Evolutionary conservation across 2,113 vertebrate genomes (phyloP), one percentile per base, ranked within the genome.

Genomic region (Hippocampus abdominalis): DNA sequence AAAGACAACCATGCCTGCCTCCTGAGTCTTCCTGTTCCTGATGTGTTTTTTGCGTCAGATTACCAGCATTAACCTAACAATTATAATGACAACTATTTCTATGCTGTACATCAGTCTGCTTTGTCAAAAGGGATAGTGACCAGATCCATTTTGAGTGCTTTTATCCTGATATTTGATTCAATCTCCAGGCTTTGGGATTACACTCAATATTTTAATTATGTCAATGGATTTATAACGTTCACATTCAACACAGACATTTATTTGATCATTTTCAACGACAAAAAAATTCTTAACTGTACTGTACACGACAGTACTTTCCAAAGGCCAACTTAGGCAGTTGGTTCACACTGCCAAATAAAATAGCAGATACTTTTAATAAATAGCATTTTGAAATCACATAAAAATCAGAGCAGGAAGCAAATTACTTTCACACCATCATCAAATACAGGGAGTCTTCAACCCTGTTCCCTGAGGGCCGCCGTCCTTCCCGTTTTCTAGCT

Each of bases 361-460:
- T 59, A 81, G 36, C 54, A 59, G 39, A 8, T 25, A 18, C 25
- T 67, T 84, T 78, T 76, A 78, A 84, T 83, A 83, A 82, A 80
- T 68, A 82, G 25, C 0, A 70, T 46, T 66, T 82, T 53, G 69
- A 78, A 76, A 71, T 62, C 74, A 78, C 20, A 64, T 71, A 23
- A 71, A 75, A 54, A 60, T 61, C 59, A 75, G 39, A 15, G 56
- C 67, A 73, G 49, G 71, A 46, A 40, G 67, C 20, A 8, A 42
- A 8, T n/a, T 73, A 69, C 70, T 78, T 57, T 54, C 74, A 73
- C 39, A 70, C 48, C 71, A 84, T 71, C 73, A 78, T 74, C 79
- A 48, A 81, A 36, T 7, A 5, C 32, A 36, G 32, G 5, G 32
- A n/a, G 32, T 36, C 32, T 36, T 36, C 32, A 36, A 36, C 6